Conservation (phyloP, 2,113 vertebrate genomes). For the Lophius piscatorius region DNA sequence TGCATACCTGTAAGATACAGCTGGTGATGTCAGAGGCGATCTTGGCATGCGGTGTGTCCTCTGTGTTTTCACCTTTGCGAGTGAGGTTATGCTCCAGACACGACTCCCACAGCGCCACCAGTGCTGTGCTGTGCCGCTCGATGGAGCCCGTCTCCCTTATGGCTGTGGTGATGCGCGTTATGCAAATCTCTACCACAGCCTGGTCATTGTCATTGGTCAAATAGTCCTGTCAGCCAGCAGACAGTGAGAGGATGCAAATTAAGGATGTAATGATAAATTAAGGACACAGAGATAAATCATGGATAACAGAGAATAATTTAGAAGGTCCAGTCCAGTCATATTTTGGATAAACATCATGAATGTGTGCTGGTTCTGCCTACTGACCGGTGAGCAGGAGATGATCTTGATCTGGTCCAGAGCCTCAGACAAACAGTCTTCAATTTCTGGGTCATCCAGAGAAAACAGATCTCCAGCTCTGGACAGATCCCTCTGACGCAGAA, state of each 20-base stretch:
- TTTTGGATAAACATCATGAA: not conserved
- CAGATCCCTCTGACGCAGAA: constrained; percentile 92
- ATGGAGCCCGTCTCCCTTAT: constrained; percentile 91
- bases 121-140: constrained; percentile 85
- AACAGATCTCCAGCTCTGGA: constrained; percentile 95
- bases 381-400: constrained; percentile 92
- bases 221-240: constrained; percentile 85
- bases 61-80: constrained; percentile 82
- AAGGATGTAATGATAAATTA: constrained; percentile 23
- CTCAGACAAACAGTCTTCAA: constrained; percentile 91
- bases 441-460: constrained; percentile 91
- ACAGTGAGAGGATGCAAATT: constrained; percentile 22
- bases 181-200: constrained; percentile 96
- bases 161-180: constrained; percentile 93
- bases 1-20: constrained; percentile 93
- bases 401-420: constrained; percentile 92
- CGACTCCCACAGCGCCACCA: constrained; percentile 94
- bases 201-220: constrained; percentile 94
- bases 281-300: constrained; percentile 40
- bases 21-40: constrained; percentile 97
- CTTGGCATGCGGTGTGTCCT: constrained; percentile 93
- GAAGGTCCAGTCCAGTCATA: constrained; percentile 7
- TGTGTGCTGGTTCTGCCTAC: constrained; percentile 48
- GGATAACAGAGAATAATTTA: constrained; percentile 32
- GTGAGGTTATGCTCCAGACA: constrained; percentile 91